These are phyloP conservation scores for Meda fulgida DNA, from an alignment of 2,797 vertebrate genomes.

Conservation along the genomic window DNA sequence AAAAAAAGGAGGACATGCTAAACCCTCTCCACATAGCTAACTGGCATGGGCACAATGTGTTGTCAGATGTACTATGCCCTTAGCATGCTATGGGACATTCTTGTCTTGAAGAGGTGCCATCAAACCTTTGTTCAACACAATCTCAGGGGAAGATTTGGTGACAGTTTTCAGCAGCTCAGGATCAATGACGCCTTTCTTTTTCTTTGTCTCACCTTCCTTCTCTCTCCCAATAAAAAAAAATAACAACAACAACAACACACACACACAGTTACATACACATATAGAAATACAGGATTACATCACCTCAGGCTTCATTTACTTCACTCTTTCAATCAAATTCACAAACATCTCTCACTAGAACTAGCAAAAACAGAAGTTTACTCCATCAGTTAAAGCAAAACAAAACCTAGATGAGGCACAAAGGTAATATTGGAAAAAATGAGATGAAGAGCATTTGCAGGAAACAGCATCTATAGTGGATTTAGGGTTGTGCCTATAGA, in stretches of 20 bases:
- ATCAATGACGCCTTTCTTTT: constrained; percentile 51
- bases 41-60: constrained; percentile 51
- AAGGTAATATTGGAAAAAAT: constrained; percentile 62
- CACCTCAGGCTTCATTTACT: constrained; percentile 7
- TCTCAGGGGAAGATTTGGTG: constrained; percentile 56
- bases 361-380: not conserved
- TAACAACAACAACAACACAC: no score
- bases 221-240: constrained; percentile 7
- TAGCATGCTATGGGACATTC: constrained; percentile 43
- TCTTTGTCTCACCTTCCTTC: constrained; percentile 11
- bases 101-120: constrained; percentile 49
- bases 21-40: constrained; percentile 47
- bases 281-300: not conserved
- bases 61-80: constrained; percentile 41
- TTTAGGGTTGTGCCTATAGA: not conserved
- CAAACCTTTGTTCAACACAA: constrained; percentile 55
- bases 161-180: constrained; percentile 52
- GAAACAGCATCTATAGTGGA: constrained; percentile 62
- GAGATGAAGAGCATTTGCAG: constrained; percentile 74
- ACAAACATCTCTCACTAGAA: not conserved
- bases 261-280: not conserved
- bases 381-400: constrained; percentile 8
- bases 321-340: not conserved
- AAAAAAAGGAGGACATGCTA: constrained; percentile 56
- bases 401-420: constrained; percentile 51